phyloP scores from a whole-genome alignment of 1,140 invertebrate genomes.

The Saccostrea glomerata region DNA sequence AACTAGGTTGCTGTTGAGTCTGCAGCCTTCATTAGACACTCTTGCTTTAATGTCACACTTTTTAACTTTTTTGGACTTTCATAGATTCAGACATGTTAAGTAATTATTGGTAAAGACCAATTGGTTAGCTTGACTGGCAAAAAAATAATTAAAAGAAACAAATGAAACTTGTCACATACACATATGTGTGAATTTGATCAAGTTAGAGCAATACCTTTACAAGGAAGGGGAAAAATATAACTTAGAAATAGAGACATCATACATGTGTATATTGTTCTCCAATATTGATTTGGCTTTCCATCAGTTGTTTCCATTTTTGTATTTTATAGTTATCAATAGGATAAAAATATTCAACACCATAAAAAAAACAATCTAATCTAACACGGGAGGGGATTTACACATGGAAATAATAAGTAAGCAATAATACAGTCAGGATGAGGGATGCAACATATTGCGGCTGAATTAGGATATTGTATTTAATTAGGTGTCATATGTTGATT shows the following conservation, averaged over 20 bases:
- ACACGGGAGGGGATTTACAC: slow-evolving; percentile 25
- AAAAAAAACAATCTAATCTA: slow-evolving; percentile 37
- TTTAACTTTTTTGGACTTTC: not conserved
- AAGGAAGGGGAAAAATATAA: not conserved
- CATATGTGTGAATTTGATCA: slow-evolving; percentile 10
- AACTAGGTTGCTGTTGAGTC: not conserved
- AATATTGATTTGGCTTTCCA: not conserved
- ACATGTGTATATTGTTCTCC: not conserved
- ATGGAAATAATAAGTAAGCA: slow-evolving; percentile 34
- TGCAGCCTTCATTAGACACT: not conserved
- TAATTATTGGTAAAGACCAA: not conserved
- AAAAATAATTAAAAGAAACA: slow-evolving; percentile 2
- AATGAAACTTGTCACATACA: slow-evolving; percentile 23
- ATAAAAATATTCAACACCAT: slow-evolving; percentile 37
- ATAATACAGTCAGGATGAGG: not conserved
- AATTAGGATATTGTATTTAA: slow-evolving; percentile 33
- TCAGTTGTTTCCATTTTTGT: slow-evolving; percentile 26
- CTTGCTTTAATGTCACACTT: not conserved
- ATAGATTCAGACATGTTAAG: not conserved
- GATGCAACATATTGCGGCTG: slow-evolving; percentile 16
- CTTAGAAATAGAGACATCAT: slow-evolving; percentile 7
- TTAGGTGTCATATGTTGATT: slow-evolving; percentile 36
- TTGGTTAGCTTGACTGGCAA: not conserved
- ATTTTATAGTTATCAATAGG: slow-evolving; percentile 26
- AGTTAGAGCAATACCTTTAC: not conserved